phyloP scores from a whole-genome alignment of 2,888 invertebrate genomes.

The Orthosia cruda region DNA sequence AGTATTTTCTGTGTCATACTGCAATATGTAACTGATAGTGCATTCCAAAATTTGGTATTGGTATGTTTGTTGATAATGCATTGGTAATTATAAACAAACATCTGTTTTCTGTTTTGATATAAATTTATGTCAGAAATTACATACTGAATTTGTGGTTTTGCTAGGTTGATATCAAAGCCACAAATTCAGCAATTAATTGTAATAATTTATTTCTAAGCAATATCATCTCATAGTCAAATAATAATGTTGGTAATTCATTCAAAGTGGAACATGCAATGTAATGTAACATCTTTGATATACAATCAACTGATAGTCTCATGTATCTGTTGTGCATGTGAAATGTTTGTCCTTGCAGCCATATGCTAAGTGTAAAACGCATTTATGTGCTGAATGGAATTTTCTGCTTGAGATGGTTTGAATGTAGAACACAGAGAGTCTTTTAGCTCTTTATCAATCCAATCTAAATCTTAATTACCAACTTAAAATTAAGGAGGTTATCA shows the following conservation, averaged over 20 bases:
- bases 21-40: conserved; percentile 5
- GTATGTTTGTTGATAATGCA: background rate
- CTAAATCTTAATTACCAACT: background rate
- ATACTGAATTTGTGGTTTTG: background rate
- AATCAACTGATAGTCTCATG: conserved; percentile 46
- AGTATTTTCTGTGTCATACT: background rate
- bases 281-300: conserved; percentile 47
- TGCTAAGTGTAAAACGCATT: conserved; percentile 36
- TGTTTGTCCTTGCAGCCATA: conserved; percentile 60
- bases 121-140: background rate
- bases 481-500: too few species aligned
- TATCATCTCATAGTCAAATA: background rate
- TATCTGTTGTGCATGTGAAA: conserved; percentile 60
- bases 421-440: background rate
- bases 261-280: conserved; percentile 27
- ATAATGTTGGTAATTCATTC: conserved; percentile 32
- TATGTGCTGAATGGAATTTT: conserved; percentile 31
- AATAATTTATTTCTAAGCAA: conserved; percentile 11
- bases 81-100: conserved; percentile 4
- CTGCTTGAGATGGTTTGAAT: conserved; percentile 2
- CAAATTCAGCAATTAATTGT: conserved; percentile 8
- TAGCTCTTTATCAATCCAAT: background rate
- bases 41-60: background rate
- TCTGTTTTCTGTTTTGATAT: conserved; percentile 24
- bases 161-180: background rate